A percentile compares a stretch with the other conserved stretches of the same genome.
These are phyloP conservation scores for Dicycla oo DNA, from an alignment of 2,888 invertebrate genomes.

Conservation along the genomic window DNA sequence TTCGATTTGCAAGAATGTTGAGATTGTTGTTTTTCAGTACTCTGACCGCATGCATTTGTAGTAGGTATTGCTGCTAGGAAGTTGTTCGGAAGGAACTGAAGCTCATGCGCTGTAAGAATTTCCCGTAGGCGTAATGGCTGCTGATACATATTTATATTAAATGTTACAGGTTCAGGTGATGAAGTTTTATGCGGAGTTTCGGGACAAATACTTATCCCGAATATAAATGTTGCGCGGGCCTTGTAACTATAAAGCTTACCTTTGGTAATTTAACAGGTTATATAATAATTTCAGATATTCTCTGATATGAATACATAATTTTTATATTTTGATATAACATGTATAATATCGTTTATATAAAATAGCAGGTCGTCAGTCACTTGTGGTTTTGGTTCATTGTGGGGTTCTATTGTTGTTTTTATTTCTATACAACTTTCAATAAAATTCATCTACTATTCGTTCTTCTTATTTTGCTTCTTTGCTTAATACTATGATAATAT, in stretches of 20 bases:
- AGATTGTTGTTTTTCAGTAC: background rate
- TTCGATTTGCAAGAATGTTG: background rate
- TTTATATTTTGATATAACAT: background rate
- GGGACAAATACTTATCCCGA: background rate
- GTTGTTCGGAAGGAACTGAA: background rate
- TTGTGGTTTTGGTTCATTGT: background rate
- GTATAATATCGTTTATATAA: background rate
- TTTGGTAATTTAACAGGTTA: background rate
- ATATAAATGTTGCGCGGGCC: no score
- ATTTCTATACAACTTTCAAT: background rate
- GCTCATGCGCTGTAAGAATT: background rate
- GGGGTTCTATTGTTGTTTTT: background rate
- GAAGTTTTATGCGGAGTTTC: background rate
- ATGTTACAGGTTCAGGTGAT: background rate
- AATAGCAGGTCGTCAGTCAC: background rate
- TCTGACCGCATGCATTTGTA: background rate
- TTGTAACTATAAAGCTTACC: no score
- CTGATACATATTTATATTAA: background rate
- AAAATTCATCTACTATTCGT: background rate
- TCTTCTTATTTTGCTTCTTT: background rate
- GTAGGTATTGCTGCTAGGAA: background rate
- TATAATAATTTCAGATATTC: background rate
- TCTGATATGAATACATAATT: background rate
- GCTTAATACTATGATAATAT: background rate
- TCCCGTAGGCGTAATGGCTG: no score